Evolutionary conservation across 2,113 vertebrate species (phyloP).

Genomic region (Xiphorhynchus elegans): DNA sequence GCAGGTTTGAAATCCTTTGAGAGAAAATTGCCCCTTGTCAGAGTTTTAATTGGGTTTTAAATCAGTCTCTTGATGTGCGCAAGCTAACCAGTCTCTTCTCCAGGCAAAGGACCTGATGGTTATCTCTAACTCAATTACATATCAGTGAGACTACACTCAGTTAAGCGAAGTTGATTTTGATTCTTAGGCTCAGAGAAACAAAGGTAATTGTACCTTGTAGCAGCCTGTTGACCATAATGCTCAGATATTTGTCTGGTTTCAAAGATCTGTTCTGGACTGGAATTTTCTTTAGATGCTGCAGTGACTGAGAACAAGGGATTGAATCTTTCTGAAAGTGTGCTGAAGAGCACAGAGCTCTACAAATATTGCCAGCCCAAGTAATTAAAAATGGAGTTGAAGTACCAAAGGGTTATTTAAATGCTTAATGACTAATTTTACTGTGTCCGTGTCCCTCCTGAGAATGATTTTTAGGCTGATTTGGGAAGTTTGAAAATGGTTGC

Average conservation of each 20-base stretch:
- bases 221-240: neutral
- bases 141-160: neutral
- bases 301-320: neutral
- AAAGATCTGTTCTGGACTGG: neutral
- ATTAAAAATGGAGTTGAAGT: neutral
- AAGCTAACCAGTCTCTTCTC: neutral
- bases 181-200: neutral
- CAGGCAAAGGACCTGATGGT: conserved; percentile 6
- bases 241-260: neutral
- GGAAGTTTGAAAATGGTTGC: neutral
- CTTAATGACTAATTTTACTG: neutral
- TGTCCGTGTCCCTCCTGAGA: neutral
- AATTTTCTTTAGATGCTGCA: neutral
- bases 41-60: conserved; percentile 45
- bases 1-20: neutral
- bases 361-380: neutral
- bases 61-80: conserved; percentile 10
- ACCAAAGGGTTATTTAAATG: neutral
- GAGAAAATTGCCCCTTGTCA: neutral
- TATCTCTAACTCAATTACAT: conserved; percentile 3
- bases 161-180: neutral
- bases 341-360: neutral
- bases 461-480: neutral
- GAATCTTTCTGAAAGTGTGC: neutral
- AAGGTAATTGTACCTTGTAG: neutral